phyloP scores from a whole-genome alignment of 2,888 invertebrate species.

The Schizaphis graminum region DNA sequence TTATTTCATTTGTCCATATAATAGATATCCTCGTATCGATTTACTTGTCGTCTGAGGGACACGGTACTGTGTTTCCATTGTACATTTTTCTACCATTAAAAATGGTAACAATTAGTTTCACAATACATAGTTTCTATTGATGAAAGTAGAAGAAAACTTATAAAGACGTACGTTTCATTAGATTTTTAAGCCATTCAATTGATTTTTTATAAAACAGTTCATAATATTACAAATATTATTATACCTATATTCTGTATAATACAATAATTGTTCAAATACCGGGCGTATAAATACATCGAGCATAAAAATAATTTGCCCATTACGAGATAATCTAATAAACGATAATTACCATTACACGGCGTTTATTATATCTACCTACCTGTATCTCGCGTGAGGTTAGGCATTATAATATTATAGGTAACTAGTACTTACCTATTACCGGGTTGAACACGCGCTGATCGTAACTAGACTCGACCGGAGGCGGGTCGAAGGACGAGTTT shows the following conservation, averaged over 20 bases:
- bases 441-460: not conserved
- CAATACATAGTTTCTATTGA: too few relatives aligned
- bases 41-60: too few relatives aligned
- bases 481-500: conserved; percentile 10
- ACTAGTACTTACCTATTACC: not conserved
- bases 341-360: not conserved
- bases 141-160: too few relatives aligned
- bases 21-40: too few relatives aligned
- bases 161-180: too few relatives aligned
- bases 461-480: conserved; percentile 9
- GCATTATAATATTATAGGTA: not conserved
- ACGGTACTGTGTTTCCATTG: too few relatives aligned
- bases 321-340: conserved; percentile 22
- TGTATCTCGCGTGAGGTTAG: not conserved
- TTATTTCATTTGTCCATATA: too few relatives aligned
- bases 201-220: not conserved
- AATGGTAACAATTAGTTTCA: too few relatives aligned
- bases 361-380: not conserved
- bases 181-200: too few relatives aligned
- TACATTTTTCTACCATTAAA: too few relatives aligned
- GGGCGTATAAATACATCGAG: not conserved
- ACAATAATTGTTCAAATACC: not conserved
- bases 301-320: not conserved
- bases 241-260: not conserved
- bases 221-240: not conserved